Percentiles rank a stretch among this genome's conserved stretches.
Conservation (phyloP, 2,797 vertebrate species). For the Carcharodon carcharias region DNA sequence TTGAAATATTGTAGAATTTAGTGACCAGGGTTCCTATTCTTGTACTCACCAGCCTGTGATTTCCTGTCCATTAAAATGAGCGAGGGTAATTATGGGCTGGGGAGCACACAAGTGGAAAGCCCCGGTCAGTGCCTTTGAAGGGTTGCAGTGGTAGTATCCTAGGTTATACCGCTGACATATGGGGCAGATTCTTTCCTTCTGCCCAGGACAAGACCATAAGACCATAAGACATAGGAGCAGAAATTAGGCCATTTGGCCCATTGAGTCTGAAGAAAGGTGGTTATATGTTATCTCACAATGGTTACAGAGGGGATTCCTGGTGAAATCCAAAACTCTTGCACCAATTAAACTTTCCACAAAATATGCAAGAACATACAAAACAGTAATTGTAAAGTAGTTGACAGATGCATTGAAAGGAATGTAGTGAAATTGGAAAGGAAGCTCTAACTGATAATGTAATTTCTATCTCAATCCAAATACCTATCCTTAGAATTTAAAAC, state of each 20-base stretch:
- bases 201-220: background rate
- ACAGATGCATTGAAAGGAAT: background rate
- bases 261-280: too few species aligned
- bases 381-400: background rate
- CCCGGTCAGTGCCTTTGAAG: background rate
- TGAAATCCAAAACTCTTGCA: background rate
- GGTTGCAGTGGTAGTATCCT: background rate
- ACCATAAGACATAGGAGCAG: too few species aligned
- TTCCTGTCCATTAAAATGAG: background rate
- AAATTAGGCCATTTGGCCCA: too few species aligned
- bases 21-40: background rate
- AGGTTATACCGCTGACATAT: background rate
- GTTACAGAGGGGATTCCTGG: background rate
- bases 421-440: background rate
- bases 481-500: background rate
- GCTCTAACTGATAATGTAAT: background rate
- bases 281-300: background rate
- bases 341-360: background rate
- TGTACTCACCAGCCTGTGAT: background rate
- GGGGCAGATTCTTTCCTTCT: background rate
- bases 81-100: background rate
- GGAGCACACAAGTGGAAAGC: background rate
- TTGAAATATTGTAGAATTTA: background rate
- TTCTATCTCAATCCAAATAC: too few species aligned
- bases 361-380: background rate